Percentiles rank a stretch among this genome's conserved stretches.
Conservation (phyloP, 2,797 vertebrate species). For the Rousettus madagascariensis region DNA sequence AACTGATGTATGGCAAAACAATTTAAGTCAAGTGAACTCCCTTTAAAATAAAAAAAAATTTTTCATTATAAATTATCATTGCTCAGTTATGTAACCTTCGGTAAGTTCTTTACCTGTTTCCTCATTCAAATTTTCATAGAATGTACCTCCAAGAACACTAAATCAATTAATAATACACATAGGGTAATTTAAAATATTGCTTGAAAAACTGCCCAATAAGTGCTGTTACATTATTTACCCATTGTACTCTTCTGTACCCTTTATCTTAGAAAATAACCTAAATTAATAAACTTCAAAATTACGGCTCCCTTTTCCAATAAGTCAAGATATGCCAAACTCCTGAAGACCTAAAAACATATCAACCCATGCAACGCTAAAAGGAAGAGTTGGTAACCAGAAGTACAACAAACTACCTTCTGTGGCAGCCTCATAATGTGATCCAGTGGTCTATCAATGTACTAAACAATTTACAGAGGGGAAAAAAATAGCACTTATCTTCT, state of each 20-base stretch:
- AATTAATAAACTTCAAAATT: background rate
- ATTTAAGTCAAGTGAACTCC: background rate
- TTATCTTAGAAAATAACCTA: background rate
- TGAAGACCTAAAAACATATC: background rate
- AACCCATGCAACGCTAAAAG: background rate
- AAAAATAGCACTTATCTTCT: background rate
- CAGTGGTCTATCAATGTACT: background rate
- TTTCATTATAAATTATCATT: background rate
- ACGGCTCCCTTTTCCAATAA: background rate
- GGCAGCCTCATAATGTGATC: background rate
- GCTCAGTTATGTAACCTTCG: background rate
- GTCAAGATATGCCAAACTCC: constrained; percentile 9
- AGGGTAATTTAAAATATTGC: background rate
- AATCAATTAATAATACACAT: background rate
- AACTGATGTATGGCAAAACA: background rate
- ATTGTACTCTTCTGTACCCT: background rate
- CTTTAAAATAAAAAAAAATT: background rate
- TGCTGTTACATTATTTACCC: background rate
- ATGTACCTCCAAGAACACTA: background rate
- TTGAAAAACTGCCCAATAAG: background rate
- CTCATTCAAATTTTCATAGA: constrained; percentile 10
- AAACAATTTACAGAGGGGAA: background rate
- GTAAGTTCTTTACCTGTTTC: background rate
- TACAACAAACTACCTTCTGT: background rate
- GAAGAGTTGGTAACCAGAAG: background rate